Evolutionary conservation across 2,797 vertebrate species (phyloP), one percentile per base, ranked within the genome.

Genomic region (Periparus ater): DNA sequence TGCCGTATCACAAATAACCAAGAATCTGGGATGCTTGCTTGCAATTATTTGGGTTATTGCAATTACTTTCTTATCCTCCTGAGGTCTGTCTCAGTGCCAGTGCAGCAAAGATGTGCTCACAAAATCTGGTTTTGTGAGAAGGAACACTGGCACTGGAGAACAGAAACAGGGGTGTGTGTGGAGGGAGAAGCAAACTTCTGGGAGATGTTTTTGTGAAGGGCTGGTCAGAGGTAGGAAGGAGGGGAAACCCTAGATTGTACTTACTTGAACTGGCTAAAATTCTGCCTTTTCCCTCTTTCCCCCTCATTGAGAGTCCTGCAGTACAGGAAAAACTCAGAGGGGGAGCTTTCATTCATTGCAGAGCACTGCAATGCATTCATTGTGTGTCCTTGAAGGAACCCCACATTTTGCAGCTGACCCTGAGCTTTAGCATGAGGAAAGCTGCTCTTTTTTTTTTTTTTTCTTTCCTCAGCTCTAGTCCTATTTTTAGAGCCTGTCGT

Each of bases 401-500:
- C 38, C 53, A 66, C 3, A 2, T 88, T 94, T 91, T 80, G 42
- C n/a, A 76, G 86, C 81, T 95, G 86, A 94, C 78, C 93, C 93
- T 82, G 85, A 80, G 84, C 75, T 85, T 91, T 82, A 85, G 50
- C 68, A 77, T 62, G 36, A 91, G 53, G 45, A 93, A 94, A 86
- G 76, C 6, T 29, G 27, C 32, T n/a, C 19, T 20, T 50, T 60
- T 10, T 6, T 3, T 11, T 3, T 11, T 3, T 17, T 2, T 7
- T 4, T 4, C 6, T 9, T 17, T 61, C 40, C 65, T 61, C 47
- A 82, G 89, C 92, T 92, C 47, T 68, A 77, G 9, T 91, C 78
- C 97, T 98, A 98, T 98, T 97, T 98, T 97, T 98, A 98, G 98
- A 95, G 76, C 47, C 72, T 92, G 93, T 71, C n/a, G 14, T 97